These are phyloP conservation scores for Drosophila dives DNA, from an alignment of 2,888 invertebrate genomes.

Conservation along the genomic window DNA sequence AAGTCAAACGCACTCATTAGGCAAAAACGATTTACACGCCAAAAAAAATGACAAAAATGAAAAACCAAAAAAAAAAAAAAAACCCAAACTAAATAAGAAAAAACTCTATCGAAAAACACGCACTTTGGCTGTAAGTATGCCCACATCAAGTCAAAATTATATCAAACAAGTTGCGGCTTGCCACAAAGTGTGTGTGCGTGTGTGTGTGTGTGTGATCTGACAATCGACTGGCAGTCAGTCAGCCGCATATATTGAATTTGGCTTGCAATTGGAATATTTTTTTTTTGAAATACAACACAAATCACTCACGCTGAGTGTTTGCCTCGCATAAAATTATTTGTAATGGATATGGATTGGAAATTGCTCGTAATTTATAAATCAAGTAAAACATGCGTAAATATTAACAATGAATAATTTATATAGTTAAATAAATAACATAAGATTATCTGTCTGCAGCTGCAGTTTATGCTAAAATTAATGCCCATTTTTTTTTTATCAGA, in stretches of 20 bases:
- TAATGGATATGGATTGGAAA: constrained; percentile 18
- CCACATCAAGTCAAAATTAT: constrained; percentile 66
- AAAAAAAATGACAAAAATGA: neutral
- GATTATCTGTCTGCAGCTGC: neutral
- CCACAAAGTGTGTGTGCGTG: constrained; percentile 9
- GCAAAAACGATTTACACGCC: constrained; percentile 62
- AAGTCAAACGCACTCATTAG: constrained; percentile 73
- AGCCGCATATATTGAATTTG: constrained; percentile 31
- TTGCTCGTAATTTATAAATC: neutral
- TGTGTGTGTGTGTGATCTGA: constrained; percentile 10
- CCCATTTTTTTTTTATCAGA: neutral
- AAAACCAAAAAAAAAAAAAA: constrained; percentile 5
- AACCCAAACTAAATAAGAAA: constrained; percentile 6
- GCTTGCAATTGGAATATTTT: constrained; percentile 12
- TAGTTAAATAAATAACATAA: neutral
- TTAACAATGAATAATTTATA: constrained; percentile 8
- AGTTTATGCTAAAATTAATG: neutral
- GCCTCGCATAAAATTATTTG: constrained; percentile 24
- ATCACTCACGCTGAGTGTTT: constrained; percentile 48
- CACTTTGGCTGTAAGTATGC: constrained; percentile 53
- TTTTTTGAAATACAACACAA: constrained; percentile 30
- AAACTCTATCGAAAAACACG: constrained; percentile 30
- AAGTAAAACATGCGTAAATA: constrained; percentile 4
- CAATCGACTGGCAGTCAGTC: constrained; percentile 15
- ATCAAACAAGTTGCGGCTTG: constrained; percentile 55